Conservation (phyloP, 2,888 invertebrate species). For the Gymnoscelis rufifasciata region DNA sequence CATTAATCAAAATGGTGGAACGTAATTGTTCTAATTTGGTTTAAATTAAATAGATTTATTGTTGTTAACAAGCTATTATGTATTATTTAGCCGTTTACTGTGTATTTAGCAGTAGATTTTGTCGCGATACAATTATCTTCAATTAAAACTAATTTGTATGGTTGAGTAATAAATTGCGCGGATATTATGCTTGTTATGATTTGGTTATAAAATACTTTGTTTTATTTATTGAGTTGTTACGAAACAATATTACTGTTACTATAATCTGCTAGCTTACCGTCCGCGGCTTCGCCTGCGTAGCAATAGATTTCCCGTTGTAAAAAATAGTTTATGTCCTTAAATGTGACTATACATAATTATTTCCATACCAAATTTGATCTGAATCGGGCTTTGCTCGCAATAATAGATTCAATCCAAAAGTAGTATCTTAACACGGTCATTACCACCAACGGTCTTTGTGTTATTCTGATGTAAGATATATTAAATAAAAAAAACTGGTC, state of each 20-base stretch:
- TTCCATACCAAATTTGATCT: too few species aligned
- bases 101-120: slow-evolving; percentile 30
- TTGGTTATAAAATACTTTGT: neutral
- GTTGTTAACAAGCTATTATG: slow-evolving; percentile 46
- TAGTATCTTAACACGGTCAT: too few species aligned
- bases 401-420: too few species aligned
- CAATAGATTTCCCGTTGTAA: too few species aligned
- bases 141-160: slow-evolving; percentile 20
- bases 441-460: too few species aligned
- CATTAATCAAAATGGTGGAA: slow-evolving; percentile 47
- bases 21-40: slow-evolving; percentile 65
- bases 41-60: slow-evolving; percentile 69
- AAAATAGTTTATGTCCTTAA: too few species aligned
- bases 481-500: too few species aligned
- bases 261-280: too few species aligned
- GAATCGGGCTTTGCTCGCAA: too few species aligned
- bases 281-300: too few species aligned
- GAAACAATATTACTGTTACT: neutral
- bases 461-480: too few species aligned
- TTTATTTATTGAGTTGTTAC: neutral
- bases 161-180: neutral
- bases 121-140: slow-evolving; percentile 17
- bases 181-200: neutral
- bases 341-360: too few species aligned
- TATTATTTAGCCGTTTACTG: slow-evolving; percentile 27